phyloP scores from a whole-genome alignment of 1,140 invertebrate genomes.

The Ctenoplectra terminalis region DNA sequence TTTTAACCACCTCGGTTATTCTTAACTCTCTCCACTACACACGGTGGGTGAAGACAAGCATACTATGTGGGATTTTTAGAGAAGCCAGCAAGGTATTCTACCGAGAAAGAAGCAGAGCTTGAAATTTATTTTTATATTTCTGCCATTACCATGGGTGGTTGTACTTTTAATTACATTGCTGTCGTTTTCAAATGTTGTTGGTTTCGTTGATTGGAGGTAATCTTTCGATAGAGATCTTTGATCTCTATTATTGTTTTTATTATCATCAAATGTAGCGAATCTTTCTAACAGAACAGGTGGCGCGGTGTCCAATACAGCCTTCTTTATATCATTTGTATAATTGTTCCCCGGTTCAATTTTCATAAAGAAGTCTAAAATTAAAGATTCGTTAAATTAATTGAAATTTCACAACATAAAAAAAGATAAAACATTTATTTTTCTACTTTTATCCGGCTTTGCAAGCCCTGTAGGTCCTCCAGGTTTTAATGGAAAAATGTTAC shows the following conservation, averaged over 20 bases:
- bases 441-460: slow-evolving; percentile 73
- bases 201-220: slow-evolving; percentile 61
- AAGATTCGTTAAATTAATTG: slow-evolving; percentile 8
- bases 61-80: slow-evolving; percentile 19
- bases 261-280: slow-evolving; percentile 64
- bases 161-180: slow-evolving; percentile 60
- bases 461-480: slow-evolving; percentile 58
- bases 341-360: slow-evolving; percentile 56
- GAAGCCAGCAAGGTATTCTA: slow-evolving; percentile 6
- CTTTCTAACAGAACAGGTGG: slow-evolving; percentile 55
- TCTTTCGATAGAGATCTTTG: slow-evolving; percentile 66
- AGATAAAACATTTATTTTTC: slow-evolving; percentile 27
- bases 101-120: slow-evolving; percentile 8
- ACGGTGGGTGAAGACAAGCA: slow-evolving; percentile 24
- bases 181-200: slow-evolving; percentile 64
- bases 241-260: slow-evolving; percentile 72
- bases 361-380: slow-evolving; percentile 47
- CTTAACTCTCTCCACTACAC: slow-evolving; percentile 68
- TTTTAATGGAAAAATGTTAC: slow-evolving; percentile 67
- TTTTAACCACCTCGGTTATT: slow-evolving; percentile 78
- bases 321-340: slow-evolving; percentile 62
- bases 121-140: slow-evolving; percentile 41
- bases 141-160: slow-evolving; percentile 67
- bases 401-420: background rate
- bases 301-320: slow-evolving; percentile 52